A percentile compares a stretch with the other conserved stretches of the same genome.
These are phyloP conservation scores for Hedychridium roseum DNA, from an alignment of 2,888 invertebrate species.

Conservation along the genomic window DNA sequence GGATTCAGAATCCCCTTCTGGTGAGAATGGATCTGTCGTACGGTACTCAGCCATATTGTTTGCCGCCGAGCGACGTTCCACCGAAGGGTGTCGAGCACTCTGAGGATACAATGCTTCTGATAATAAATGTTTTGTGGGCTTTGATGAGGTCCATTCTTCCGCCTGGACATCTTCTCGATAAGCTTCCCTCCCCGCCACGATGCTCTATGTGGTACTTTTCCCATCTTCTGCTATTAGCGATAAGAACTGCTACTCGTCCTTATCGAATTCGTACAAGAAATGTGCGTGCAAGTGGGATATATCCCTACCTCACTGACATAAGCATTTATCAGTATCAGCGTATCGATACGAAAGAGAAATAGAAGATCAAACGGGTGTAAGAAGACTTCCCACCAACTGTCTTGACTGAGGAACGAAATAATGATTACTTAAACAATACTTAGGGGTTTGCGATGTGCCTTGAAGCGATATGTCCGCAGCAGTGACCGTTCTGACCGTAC, in stretches of 20 bases:
- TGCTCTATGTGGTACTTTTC: constrained; percentile 45
- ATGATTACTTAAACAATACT: constrained; percentile 16
- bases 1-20: constrained; percentile 54
- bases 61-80: constrained; percentile 24
- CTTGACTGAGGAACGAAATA: too few species aligned
- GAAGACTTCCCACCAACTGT: too few species aligned
- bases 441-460: constrained; percentile 46
- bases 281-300: too few species aligned
- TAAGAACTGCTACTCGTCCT: too few species aligned
- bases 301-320: too few species aligned
- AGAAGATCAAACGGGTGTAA: too few species aligned
- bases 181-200: constrained; percentile 18
- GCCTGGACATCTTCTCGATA: constrained; percentile 8
- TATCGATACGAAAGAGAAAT: too few species aligned
- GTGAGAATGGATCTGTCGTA: constrained; percentile 55
- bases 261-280: too few species aligned
- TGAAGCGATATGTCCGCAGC: constrained; percentile 38
- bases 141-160: constrained; percentile 39
- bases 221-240: not conserved
- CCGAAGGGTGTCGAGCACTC: constrained; percentile 24
- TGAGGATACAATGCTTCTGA: constrained; percentile 26
- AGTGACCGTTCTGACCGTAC: constrained; percentile 44
- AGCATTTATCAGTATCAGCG: too few species aligned
- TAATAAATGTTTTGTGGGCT: constrained; percentile 42
- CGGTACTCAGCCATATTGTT: constrained; percentile 33